phyloP scores from a whole-genome alignment of 2,888 invertebrate genomes.

The Tortrix viridana region DNA sequence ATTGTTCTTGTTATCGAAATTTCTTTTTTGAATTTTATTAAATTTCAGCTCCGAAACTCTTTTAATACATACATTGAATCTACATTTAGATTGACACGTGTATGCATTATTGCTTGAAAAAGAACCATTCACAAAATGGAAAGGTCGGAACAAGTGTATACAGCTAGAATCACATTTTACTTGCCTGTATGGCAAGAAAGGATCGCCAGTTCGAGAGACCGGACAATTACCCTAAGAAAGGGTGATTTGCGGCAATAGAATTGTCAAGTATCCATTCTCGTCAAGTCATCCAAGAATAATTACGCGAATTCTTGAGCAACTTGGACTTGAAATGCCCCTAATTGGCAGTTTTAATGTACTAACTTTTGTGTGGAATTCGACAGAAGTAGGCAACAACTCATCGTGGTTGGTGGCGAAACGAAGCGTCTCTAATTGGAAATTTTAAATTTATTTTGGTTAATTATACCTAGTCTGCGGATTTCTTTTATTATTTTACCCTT shows the following conservation, averaged over 20 bases:
- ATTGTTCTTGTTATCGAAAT: no score
- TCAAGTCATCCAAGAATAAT: constrained; percentile 78
- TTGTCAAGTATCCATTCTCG: constrained; percentile 63
- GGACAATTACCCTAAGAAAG: constrained; percentile 30
- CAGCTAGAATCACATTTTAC: background rate
- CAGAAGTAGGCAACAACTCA: constrained; percentile 78
- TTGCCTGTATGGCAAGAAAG: background rate
- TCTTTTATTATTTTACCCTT: constrained; percentile 66
- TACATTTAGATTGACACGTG: no score
- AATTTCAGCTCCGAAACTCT: no score
- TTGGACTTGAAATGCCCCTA: constrained; percentile 81
- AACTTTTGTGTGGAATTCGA: constrained; percentile 80
- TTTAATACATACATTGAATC: no score
- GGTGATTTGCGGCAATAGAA: constrained; percentile 31
- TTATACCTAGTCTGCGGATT: constrained; percentile 65
- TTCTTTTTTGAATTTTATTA: no score
- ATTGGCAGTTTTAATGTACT: constrained; percentile 84
- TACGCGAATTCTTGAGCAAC: constrained; percentile 80
- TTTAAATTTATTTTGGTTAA: constrained; percentile 73
- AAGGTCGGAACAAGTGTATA: no score
- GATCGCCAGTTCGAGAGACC: constrained; percentile 14
- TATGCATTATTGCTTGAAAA: no score
- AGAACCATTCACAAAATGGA: no score
- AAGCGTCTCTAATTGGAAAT: constrained; percentile 76
- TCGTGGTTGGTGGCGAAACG: constrained; percentile 75